Percentiles rank a stretch among this genome's conserved stretches.
Evolutionary conservation across 2,888 invertebrate genomes (phyloP).

Genomic region (Rugalucina vietnamica): DNA sequence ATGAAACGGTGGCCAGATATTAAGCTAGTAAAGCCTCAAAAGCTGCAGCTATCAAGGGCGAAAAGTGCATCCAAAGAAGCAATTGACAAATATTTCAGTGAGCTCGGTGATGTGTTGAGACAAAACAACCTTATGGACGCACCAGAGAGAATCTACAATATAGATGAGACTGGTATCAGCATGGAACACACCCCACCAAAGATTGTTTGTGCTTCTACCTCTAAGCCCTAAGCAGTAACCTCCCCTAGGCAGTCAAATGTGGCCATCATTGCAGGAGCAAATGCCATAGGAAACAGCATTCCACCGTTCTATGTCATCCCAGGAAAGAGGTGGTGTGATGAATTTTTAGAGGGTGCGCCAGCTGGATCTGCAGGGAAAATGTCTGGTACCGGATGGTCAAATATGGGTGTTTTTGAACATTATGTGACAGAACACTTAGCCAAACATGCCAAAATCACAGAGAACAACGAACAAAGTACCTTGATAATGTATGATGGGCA

Average conservation of each 20-base stretch:
- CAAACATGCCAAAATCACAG: constrained; percentile 32
- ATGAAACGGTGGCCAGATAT: constrained; percentile 44
- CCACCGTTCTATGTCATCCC: constrained; percentile 54
- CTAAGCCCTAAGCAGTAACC: constrained; percentile 30
- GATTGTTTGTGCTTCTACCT: constrained; percentile 35
- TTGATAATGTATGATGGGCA: constrained; percentile 52
- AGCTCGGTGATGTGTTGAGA: constrained; percentile 18
- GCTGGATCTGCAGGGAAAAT: constrained; percentile 48
- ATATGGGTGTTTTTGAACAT: constrained; percentile 31
- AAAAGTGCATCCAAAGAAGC: constrained; percentile 34
- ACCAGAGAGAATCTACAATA: constrained; percentile 43
- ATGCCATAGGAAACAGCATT: constrained; percentile 45
- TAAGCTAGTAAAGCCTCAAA: constrained; percentile 39
- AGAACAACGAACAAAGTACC: not conserved
- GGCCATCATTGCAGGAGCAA: constrained; percentile 40
- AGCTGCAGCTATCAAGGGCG: constrained; percentile 33
- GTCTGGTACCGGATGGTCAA: constrained; percentile 53
- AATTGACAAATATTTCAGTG: constrained; percentile 41
- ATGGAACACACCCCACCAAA: constrained; percentile 52
- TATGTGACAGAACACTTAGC: constrained; percentile 49
- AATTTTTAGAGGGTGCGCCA: constrained; percentile 30
- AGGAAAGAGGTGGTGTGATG: constrained; percentile 49
- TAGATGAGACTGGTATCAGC: constrained; percentile 52
- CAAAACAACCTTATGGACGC: constrained; percentile 27
- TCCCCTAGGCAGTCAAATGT: constrained; percentile 36